A percentile compares a stretch with the other conserved stretches of the same genome.
Conservation (phyloP, 2,888 invertebrate species). For the Cerastis leucographa region DNA sequence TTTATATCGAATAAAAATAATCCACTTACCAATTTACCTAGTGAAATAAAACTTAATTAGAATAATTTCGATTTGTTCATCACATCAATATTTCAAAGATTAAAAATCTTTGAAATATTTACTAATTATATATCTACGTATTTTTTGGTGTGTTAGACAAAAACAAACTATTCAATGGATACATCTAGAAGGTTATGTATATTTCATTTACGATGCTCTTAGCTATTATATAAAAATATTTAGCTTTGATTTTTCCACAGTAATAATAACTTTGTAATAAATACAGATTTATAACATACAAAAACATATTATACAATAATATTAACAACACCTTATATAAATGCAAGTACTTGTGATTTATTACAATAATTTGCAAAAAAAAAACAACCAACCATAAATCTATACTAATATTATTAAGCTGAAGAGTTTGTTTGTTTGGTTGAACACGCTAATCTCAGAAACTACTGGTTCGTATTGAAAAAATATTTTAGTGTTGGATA, state of each 20-base stretch:
- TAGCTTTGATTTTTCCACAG: neutral
- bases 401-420: too few species aligned
- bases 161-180: neutral
- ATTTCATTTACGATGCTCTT: neutral
- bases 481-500: too few species aligned
- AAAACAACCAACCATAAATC: too few species aligned
- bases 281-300: neutral
- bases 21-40: neutral
- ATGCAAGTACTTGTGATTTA: slow-evolving; percentile 5
- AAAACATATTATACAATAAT: neutral
- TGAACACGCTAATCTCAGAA: too few species aligned
- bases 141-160: neutral
- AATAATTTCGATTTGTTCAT: slow-evolving; percentile 32
- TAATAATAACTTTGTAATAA: neutral
- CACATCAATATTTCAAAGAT: slow-evolving; percentile 11
- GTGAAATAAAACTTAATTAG: neutral
- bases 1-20: neutral
- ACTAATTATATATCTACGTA: neutral
- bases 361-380: neutral
- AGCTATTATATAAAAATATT: neutral
- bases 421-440: too few species aligned
- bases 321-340: slow-evolving; percentile 11
- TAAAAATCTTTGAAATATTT: neutral
- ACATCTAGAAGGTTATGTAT: neutral
- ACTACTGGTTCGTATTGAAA: too few species aligned